Conservation (phyloP, 1,140 invertebrate genomes). For the Pteromalus puparum region DNA sequence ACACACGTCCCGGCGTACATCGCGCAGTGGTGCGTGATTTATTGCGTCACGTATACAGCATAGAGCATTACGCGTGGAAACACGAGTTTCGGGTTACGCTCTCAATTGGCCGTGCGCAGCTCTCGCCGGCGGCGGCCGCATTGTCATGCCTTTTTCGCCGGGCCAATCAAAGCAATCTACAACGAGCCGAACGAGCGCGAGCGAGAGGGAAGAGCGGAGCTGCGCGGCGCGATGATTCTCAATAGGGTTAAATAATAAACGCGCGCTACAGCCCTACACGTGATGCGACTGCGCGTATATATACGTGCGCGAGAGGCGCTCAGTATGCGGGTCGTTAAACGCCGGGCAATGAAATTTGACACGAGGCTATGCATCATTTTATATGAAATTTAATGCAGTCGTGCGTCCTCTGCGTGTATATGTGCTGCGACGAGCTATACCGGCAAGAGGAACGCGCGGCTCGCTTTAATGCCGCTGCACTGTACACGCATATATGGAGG, state of each 20-base stretch:
- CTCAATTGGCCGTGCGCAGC: constrained; percentile 2
- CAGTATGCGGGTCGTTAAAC: constrained; percentile 41
- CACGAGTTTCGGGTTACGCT: constrained; percentile 26
- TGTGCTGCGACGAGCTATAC: background rate
- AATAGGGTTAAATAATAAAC: constrained; percentile 39
- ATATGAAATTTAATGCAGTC: constrained; percentile 45
- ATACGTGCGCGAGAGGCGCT: background rate
- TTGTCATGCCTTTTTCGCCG: background rate
- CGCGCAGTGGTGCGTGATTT: background rate
- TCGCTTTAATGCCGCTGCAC: background rate
- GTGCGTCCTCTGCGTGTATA: background rate
- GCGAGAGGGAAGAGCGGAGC: background rate
- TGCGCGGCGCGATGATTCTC: background rate
- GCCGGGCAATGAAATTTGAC: constrained; percentile 41
- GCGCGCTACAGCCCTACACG: background rate
- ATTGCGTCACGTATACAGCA: background rate
- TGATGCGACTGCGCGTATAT: background rate
- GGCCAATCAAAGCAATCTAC: constrained; percentile 21
- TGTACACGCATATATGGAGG: background rate
- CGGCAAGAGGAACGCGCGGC: background rate
- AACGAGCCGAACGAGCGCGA: background rate
- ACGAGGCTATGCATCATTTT: constrained; percentile 41
- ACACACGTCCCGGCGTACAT: background rate
- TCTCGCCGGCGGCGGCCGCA: background rate
- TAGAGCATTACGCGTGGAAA: background rate